Percentiles rank a stretch among this genome's conserved stretches.
These are phyloP conservation scores for Neofelis nebulosa DNA, from an alignment of 2,113 vertebrate genomes.

Conservation along the genomic window DNA sequence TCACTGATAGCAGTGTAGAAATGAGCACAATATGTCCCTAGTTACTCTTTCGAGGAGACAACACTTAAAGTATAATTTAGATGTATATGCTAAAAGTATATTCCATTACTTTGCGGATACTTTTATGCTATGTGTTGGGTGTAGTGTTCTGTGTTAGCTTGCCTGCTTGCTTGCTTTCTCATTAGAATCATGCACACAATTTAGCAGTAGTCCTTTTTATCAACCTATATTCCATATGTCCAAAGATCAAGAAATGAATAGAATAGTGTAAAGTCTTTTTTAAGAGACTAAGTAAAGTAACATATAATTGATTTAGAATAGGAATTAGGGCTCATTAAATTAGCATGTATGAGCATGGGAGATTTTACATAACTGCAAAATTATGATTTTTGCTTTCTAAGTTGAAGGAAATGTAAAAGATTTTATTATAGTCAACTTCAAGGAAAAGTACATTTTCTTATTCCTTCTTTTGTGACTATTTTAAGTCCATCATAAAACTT, in stretches of 20 bases:
- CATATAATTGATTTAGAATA: constrained; percentile 55
- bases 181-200: neutral
- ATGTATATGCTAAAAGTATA: neutral
- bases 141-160: neutral
- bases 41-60: neutral
- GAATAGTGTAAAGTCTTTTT: constrained; percentile 24
- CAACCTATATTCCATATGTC: neutral
- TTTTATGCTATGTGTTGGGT: neutral
- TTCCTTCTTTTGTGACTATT: neutral
- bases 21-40: neutral
- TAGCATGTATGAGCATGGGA: constrained; percentile 25
- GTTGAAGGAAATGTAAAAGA: constrained; percentile 24
- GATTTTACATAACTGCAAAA: constrained; percentile 45
- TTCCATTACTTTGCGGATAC: neutral
- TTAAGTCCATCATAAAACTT: neutral
- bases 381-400: constrained; percentile 40
- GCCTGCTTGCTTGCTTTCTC: neutral
- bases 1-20: neutral
- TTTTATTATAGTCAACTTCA: constrained; percentile 31
- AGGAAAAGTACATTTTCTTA: neutral
- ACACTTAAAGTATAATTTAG: neutral
- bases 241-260: neutral
- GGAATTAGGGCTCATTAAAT: constrained; percentile 50
- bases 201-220: neutral
- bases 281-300: constrained; percentile 53